Conservation (phyloP, 2,888 invertebrate genomes). For the Pristionchus japonicus region DNA sequence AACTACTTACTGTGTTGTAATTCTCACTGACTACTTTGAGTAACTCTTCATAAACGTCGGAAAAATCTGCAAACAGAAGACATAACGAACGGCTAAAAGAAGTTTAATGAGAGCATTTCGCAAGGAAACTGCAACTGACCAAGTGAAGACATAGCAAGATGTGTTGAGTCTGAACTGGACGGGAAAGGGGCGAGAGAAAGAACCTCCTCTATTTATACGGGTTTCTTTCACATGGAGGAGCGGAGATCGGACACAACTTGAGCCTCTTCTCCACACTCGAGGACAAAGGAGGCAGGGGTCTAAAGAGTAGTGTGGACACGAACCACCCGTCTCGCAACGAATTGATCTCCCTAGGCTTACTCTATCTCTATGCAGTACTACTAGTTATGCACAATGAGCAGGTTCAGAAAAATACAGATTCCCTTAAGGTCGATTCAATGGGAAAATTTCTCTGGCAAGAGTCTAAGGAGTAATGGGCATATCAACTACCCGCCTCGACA, state of each 20-base stretch:
- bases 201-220: background rate
- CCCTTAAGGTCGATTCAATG: too few relatives aligned
- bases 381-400: background rate
- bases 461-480: too few relatives aligned
- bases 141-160: background rate
- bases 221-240: background rate
- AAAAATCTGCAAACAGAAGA: background rate
- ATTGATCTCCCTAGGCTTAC: too few relatives aligned
- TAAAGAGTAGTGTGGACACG: slow-evolving; percentile 1
- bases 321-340: too few relatives aligned
- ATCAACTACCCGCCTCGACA: too few relatives aligned
- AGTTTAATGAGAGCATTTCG: too few relatives aligned
- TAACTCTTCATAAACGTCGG: background rate
- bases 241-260: background rate
- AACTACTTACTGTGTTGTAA: background rate
- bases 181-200: background rate
- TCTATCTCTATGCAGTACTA: too few relatives aligned
- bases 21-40: background rate
- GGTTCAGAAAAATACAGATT: background rate
- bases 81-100: background rate
- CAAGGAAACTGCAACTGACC: background rate
- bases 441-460: too few relatives aligned
- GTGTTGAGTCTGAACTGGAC: background rate
- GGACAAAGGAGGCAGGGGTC: background rate
- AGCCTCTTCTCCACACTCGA: background rate